Base-by-base conservation (phyloP, 2,888 invertebrate species). In the Drosophila mercatorum region DNA sequence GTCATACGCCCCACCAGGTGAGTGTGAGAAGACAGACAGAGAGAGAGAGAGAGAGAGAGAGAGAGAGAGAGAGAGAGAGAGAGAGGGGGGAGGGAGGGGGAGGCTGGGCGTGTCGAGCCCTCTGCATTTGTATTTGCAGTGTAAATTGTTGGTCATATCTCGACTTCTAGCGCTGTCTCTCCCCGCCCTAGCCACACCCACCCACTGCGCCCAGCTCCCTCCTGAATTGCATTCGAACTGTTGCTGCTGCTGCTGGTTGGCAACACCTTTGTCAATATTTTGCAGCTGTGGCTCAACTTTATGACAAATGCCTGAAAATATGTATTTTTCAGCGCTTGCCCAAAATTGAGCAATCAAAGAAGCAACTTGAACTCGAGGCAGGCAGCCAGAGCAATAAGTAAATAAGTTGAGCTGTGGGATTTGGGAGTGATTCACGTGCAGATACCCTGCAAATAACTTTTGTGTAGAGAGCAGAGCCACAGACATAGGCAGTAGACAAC, bases 1-100 rank as follows among this genome's bases (percentile, higher is more conserved):
- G 89, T 90, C 58, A 81, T 93, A 60, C 89, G 92, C 17, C 67
- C 77, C 53, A 87, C 90, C 52, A 92, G 92, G 92, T 92, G 81
- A 89, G 89, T 80, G 55, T 17, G 22, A 2, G 31, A 12, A 26
- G 38, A 40, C 36, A 26, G 28, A 11, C 46, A 22, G 59, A 14
- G 2, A 28, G 46, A 22, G 22, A 22, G 22, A 22, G 22, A 22
- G 28, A n/a, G 10, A 1, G 3, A 10, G 34, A 34, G 17, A 0
- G 10, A n/a, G 8, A 10, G 17, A 10, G 8, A 5, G 11, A 17
- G 46, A 10, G 36, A 26, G 34, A 14, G 55, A 26, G n/a, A 31
- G 31, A 14, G 55, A 26, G n/a, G 4, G 31, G 5, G 36, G 0
- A 14, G 55, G 31, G n/a, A 31, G 31, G 5, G 36, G 0, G 38